Evolutionary conservation across 2,888 invertebrate species (phyloP).

Genomic region (Apantesis nais): DNA sequence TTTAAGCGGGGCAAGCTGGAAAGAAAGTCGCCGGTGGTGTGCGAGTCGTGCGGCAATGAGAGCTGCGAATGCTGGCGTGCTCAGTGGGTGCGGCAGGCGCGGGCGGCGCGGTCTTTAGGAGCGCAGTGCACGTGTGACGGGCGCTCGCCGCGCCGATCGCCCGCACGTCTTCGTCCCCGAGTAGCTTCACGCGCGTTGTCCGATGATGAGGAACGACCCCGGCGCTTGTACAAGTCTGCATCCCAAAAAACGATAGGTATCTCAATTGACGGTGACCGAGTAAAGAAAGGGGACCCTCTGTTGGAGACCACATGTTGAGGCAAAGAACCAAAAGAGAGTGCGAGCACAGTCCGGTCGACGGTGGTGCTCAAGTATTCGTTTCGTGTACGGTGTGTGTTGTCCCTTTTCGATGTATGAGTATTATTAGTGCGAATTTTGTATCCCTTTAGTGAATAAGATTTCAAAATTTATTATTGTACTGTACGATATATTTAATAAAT

Average conservation of each 20-base stretch:
- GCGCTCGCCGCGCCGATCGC: slow-evolving; percentile 53
- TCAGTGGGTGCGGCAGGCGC: slow-evolving; percentile 43
- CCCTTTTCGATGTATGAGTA: slow-evolving; percentile 72
- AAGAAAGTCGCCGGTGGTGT: slow-evolving; percentile 59
- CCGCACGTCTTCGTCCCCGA: slow-evolving; percentile 42
- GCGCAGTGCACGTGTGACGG: slow-evolving; percentile 57
- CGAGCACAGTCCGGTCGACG: slow-evolving; percentile 20
- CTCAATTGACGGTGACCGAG: slow-evolving; percentile 44
- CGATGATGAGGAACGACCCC: slow-evolving; percentile 66
- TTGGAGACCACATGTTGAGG: slow-evolving; percentile 78
- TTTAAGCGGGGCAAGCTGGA: slow-evolving; percentile 61
- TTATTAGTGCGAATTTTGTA: slow-evolving; percentile 83
- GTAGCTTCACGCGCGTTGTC: slow-evolving; percentile 58
- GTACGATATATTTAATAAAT: slow-evolving; percentile 59
- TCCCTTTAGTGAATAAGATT: slow-evolving; percentile 78
- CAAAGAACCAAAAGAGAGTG: slow-evolving; percentile 15
- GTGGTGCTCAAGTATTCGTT: slow-evolving; percentile 34
- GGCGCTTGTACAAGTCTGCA: slow-evolving; percentile 65
- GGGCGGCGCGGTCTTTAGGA: slow-evolving; percentile 43
- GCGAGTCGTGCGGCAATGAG: slow-evolving; percentile 64
- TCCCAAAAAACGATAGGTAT: slow-evolving; percentile 60
- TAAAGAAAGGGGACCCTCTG: slow-evolving; percentile 64
- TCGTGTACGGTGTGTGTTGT: slow-evolving; percentile 55
- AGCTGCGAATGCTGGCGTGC: slow-evolving; percentile 64
- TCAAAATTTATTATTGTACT: slow-evolving; percentile 80